Conservation (phyloP, 2,888 invertebrate species). For the Mimachlamys varia region DNA sequence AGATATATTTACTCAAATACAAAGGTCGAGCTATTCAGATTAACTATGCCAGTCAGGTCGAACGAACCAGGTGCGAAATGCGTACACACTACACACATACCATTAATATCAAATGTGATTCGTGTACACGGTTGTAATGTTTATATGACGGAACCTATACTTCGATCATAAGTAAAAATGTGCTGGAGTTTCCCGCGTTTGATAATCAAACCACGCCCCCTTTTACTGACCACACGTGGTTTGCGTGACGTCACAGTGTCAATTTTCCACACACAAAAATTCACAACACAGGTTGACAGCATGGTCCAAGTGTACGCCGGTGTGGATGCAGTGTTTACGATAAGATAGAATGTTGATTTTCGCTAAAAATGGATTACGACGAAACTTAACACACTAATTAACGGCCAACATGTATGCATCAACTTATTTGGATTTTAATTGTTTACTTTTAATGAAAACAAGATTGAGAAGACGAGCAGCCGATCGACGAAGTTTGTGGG, state of each 20-base stretch:
- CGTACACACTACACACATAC: neutral
- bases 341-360: neutral
- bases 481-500: conserved; percentile 15
- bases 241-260: conserved; percentile 27
- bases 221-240: conserved; percentile 33
- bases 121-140: neutral
- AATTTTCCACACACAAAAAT: conserved; percentile 29
- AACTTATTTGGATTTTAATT: conserved; percentile 19
- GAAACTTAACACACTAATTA: neutral
- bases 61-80: conserved; percentile 6
- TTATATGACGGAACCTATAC: neutral
- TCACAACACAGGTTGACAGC: conserved; percentile 36
- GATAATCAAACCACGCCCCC: conserved; percentile 10
- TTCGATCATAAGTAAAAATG: neutral
- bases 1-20: conserved; percentile 13
- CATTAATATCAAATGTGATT: conserved; percentile 11
- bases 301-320: neutral
- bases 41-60: conserved; percentile 21
- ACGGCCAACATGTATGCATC: neutral
- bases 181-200: conserved; percentile 25
- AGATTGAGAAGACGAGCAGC: neutral
- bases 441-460: conserved; percentile 14
- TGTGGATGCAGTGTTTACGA: conserved; percentile 13
- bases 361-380: conserved; percentile 19
- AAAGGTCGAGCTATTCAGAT: neutral